Evolutionary conservation across 2,888 invertebrate genomes (phyloP).

Genomic region (Orthosia gothica): DNA sequence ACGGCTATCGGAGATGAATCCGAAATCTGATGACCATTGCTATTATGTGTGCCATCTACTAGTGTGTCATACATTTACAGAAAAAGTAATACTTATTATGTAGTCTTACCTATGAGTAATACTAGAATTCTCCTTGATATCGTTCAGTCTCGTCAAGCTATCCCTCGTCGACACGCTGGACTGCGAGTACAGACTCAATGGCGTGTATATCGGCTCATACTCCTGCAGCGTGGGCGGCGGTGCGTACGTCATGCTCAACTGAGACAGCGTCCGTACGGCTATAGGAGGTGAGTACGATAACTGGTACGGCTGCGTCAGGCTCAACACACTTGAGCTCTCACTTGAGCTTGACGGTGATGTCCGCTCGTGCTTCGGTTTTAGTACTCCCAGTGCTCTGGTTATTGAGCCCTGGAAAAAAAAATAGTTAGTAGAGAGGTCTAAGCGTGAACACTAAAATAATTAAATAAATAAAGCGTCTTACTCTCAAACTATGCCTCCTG

Average conservation of each 20-base stretch:
- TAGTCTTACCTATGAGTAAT: slow-evolving; percentile 85
- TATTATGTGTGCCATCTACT: no score
- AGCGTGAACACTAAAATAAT: background rate
- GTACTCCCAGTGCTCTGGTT: slow-evolving; percentile 94
- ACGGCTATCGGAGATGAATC: slow-evolving; percentile 91
- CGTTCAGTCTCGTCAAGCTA: slow-evolving; percentile 88
- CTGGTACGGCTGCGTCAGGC: slow-evolving; percentile 89
- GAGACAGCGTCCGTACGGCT: slow-evolving; percentile 90
- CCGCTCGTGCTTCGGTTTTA: slow-evolving; percentile 92
- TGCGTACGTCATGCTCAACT: slow-evolving; percentile 92
- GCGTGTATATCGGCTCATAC: slow-evolving; percentile 89
- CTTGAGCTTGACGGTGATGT: slow-evolving; percentile 94
- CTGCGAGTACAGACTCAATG: slow-evolving; percentile 87
- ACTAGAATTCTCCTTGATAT: slow-evolving; percentile 83
- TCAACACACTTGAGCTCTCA: slow-evolving; percentile 92
- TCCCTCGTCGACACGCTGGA: slow-evolving; percentile 88
- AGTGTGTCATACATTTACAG: no score
- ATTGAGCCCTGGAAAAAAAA: slow-evolving; percentile 93
- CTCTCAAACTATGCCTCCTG: slow-evolving; percentile 92
- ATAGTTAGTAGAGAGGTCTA: background rate
- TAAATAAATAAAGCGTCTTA: slow-evolving; percentile 66
- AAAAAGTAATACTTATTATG: no score
- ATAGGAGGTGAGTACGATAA: slow-evolving; percentile 90
- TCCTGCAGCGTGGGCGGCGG: slow-evolving; percentile 92
- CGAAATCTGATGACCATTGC: slow-evolving; percentile 76